A percentile compares a stretch with the other conserved stretches of the same genome.
Evolutionary conservation across 2,888 invertebrate species (phyloP).

Genomic region (Zygogramma bicolorata): DNA sequence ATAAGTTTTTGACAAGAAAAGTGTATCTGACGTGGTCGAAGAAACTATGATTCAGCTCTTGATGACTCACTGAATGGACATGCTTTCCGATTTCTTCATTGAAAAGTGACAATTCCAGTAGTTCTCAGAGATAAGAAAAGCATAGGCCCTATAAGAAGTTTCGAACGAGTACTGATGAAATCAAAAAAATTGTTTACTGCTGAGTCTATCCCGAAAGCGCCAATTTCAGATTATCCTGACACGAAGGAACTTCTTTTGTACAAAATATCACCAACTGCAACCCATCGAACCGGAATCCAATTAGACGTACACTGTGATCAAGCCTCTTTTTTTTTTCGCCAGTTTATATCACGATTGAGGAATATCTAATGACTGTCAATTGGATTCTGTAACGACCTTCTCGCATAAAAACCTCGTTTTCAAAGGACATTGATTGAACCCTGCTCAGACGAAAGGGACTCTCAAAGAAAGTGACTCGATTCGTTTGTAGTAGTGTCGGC

Average conservation of each 20-base stretch:
- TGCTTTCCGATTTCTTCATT: too few species aligned
- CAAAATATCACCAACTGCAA: not conserved
- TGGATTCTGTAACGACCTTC: not conserved
- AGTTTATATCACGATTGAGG: constrained; percentile 1
- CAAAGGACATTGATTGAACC: not conserved
- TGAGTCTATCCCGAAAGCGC: too few species aligned
- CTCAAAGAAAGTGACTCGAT: not conserved
- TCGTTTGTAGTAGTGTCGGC: not conserved
- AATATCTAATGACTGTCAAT: not conserved
- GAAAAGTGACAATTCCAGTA: too few species aligned
- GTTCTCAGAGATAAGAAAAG: too few species aligned
- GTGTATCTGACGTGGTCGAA: not conserved
- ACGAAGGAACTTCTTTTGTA: not conserved
- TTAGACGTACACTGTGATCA: not conserved
- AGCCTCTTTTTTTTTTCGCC: not conserved
- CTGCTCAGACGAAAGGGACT: not conserved
- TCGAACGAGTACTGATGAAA: too few species aligned
- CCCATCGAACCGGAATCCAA: not conserved
- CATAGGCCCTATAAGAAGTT: too few species aligned
- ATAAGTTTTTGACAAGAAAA: not conserved
- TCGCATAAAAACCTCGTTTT: not conserved
- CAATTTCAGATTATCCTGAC: too few species aligned
- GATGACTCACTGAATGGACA: too few species aligned
- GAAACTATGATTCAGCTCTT: too few species aligned
- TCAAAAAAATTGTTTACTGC: too few species aligned